A percentile compares a stretch with the other conserved stretches of the same genome.
Conservation (phyloP, 1,140 invertebrate genomes). For the Anastrepha ludens region DNA sequence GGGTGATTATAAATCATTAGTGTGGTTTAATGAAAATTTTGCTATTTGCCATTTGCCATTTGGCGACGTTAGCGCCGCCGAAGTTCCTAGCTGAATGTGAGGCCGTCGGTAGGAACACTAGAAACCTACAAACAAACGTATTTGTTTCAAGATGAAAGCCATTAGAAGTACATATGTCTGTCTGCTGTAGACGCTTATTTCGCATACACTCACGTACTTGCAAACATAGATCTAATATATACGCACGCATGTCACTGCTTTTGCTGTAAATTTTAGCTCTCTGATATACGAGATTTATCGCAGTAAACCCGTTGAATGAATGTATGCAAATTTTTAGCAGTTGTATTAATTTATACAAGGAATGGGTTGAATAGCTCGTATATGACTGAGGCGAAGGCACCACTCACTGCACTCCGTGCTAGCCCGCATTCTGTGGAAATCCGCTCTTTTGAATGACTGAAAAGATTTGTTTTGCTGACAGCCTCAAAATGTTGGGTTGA, state of each 20-base stretch:
- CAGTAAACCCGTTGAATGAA: neutral
- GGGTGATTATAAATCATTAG: neutral
- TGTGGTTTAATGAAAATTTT: constrained; percentile 19
- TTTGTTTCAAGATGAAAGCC: neutral
- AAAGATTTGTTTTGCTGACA: constrained; percentile 49
- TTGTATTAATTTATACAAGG: constrained; percentile 36
- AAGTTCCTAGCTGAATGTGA: neutral
- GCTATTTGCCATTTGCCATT: neutral
- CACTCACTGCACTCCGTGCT: neutral
- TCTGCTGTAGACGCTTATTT: neutral
- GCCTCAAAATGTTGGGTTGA: constrained; percentile 21
- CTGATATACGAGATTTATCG: neutral
- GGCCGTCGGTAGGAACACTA: neutral
- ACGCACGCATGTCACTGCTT: neutral
- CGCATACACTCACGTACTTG: neutral
- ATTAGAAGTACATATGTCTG: neutral
- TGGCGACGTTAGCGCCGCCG: neutral
- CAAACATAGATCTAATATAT: neutral
- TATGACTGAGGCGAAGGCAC: neutral
- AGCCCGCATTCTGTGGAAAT: neutral
- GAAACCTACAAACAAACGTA: neutral
- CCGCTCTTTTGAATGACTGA: constrained; percentile 12
- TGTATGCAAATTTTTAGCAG: constrained; percentile 8
- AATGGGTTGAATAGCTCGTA: neutral
- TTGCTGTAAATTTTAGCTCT: neutral